phyloP scores from a whole-genome alignment of 1,140 invertebrate species.

The Lordiphosa stackelbergi region DNA sequence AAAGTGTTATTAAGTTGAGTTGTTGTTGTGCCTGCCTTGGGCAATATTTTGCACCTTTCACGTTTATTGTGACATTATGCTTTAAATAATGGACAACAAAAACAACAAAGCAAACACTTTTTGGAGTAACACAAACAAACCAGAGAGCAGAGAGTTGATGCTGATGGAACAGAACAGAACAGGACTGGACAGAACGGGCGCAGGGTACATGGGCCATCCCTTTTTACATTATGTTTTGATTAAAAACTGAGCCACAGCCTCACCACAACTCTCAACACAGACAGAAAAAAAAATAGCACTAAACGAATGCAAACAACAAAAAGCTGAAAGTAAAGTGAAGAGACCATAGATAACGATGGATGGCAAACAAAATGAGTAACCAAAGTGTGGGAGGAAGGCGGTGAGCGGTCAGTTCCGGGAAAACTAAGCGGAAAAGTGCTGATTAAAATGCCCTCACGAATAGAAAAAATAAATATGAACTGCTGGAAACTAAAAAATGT shows the following conservation, averaged over 20 bases:
- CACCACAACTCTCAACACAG: neutral
- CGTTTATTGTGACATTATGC: constrained; percentile 74
- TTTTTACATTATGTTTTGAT: constrained; percentile 69
- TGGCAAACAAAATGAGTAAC: constrained; percentile 19
- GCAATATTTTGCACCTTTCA: constrained; percentile 72
- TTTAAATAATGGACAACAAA: constrained; percentile 70
- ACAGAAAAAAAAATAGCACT: constrained; percentile 15
- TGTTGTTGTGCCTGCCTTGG: constrained; percentile 33
- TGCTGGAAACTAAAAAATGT: no score
- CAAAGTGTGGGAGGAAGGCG: constrained; percentile 5
- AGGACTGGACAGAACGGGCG: neutral
- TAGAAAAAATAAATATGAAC: no score
- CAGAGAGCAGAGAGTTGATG: no score
- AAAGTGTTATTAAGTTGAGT: constrained; percentile 63
- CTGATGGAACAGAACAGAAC: constrained; percentile 3
- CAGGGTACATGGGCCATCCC: constrained; percentile 4
- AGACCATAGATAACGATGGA: constrained; percentile 16
- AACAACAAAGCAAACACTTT: constrained; percentile 60
- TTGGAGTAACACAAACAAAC: constrained; percentile 40
- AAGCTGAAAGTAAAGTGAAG: neutral
- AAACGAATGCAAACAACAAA: constrained; percentile 18
- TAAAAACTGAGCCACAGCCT: constrained; percentile 36
- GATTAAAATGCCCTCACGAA: constrained; percentile 31
- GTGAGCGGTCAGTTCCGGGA: constrained; percentile 34
- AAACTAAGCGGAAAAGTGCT: constrained; percentile 24